Percentiles rank a stretch among this genome's conserved stretches.
These are phyloP conservation scores for Aurelia aurita complex sp. Pacific DNA, from an alignment of 30 jellyfish, hydroid and myxozoan species.

Conservation along the genomic window DNA sequence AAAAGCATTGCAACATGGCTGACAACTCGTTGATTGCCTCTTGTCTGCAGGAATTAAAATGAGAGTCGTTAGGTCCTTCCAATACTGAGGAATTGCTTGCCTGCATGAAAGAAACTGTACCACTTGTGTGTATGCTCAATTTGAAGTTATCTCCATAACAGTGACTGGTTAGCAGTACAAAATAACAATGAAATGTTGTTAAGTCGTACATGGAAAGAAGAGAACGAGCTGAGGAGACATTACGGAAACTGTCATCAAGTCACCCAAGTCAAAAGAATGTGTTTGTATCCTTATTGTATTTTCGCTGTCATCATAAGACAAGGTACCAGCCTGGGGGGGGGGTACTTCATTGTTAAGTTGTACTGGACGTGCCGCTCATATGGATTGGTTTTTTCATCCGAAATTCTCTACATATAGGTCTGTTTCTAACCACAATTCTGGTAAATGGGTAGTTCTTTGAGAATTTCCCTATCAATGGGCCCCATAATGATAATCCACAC, in stretches of 20 bases:
- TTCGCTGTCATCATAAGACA: slow-evolving; percentile 42
- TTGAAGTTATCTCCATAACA: not conserved
- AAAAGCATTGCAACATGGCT: too few relatives aligned
- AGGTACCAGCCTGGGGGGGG: not conserved
- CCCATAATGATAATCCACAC: too few relatives aligned
- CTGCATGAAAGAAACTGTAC: not conserved
- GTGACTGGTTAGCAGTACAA: not conserved
- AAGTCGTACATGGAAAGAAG: not conserved
- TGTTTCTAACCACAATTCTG: too few relatives aligned
- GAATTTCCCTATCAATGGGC: too few relatives aligned
- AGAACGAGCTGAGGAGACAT: not conserved
- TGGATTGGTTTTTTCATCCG: too few relatives aligned
- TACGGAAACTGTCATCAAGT: too few relatives aligned
- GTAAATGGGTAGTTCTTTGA: too few relatives aligned
- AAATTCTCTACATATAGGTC: too few relatives aligned
- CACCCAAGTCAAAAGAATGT: not conserved
- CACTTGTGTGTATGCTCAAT: not conserved
- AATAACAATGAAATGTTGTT: not conserved
- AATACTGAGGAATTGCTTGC: not conserved
- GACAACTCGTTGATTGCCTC: not conserved
- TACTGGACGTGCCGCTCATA: too few relatives aligned
- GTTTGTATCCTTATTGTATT: not conserved
- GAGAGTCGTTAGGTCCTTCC: not conserved
- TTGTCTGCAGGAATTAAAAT: not conserved
- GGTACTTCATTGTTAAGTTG: too few relatives aligned